Percentiles rank a stretch among this genome's conserved stretches.
phyloP scores from a whole-genome alignment of 2,113 vertebrate species.

The Etheostoma cragini region DNA sequence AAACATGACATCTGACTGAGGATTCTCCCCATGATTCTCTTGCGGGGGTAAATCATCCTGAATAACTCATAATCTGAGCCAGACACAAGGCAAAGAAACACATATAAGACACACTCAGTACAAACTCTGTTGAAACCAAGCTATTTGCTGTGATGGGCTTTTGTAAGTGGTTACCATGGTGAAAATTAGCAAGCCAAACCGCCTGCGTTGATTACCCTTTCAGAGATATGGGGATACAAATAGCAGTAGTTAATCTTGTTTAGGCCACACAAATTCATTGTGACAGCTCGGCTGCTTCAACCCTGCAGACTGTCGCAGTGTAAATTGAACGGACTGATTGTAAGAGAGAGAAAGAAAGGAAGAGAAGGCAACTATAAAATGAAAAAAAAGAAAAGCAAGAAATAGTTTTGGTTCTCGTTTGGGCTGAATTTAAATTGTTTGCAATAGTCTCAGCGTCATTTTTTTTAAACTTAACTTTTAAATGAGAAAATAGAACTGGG shows the following conservation, averaged over 20 bases:
- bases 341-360: slow-evolving; percentile 62
- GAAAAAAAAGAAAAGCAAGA: slow-evolving; percentile 13
- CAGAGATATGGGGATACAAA: slow-evolving; percentile 81
- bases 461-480: slow-evolving; percentile 49
- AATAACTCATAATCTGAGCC: slow-evolving; percentile 17
- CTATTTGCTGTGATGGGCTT: slow-evolving; percentile 68
- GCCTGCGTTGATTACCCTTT: slow-evolving; percentile 75
- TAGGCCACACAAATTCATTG: slow-evolving; percentile 81
- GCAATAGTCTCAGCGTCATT: slow-evolving; percentile 35
- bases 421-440: slow-evolving; percentile 62
- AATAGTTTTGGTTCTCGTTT: slow-evolving; percentile 55
- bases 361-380: slow-evolving; percentile 33
- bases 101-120: slow-evolving; percentile 31
- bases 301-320: slow-evolving; percentile 64
- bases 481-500: slow-evolving; percentile 43
- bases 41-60: neutral
- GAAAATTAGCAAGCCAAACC: slow-evolving; percentile 79
- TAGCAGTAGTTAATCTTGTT: slow-evolving; percentile 85
- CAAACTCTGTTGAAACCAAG: slow-evolving; percentile 45
- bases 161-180: slow-evolving; percentile 75
- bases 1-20: neutral
- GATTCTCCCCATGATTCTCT: neutral
- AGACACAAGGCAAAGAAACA: neutral
- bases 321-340: slow-evolving; percentile 76
- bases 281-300: slow-evolving; percentile 78